Conservation (phyloP, 2,888 invertebrate genomes). For the Eretmocerus hayati region DNA sequence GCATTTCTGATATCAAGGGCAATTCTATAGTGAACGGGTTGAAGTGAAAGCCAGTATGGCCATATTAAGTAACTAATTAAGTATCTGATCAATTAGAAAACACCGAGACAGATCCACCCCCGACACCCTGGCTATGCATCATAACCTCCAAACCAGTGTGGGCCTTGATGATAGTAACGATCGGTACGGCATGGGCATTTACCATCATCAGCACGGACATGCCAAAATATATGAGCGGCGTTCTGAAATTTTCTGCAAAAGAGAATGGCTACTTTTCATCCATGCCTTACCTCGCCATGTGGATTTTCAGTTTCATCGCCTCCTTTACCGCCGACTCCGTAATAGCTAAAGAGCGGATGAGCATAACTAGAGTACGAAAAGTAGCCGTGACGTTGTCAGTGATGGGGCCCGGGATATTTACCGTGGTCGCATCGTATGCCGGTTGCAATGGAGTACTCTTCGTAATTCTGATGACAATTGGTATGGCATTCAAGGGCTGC, state of each 20-base stretch:
- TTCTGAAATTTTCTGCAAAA: conserved; percentile 44
- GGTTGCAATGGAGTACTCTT: conserved; percentile 44
- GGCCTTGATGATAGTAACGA: conserved; percentile 61
- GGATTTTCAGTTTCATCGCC: conserved; percentile 41
- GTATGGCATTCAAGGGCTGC: conserved; percentile 48
- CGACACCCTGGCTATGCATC: conserved; percentile 38
- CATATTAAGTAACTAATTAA: too few species aligned
- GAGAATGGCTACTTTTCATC: conserved; percentile 46
- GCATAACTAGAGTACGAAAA: conserved; percentile 46
- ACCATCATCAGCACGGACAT: conserved; percentile 39
- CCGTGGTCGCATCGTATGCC: conserved; percentile 48
- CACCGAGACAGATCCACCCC: conserved; percentile 32
- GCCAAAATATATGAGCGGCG: conserved; percentile 46
- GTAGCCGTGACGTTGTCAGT: conserved; percentile 48
- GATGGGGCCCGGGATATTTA: conserved; percentile 47
- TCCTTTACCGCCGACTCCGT: conserved; percentile 45
- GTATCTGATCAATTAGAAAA: conserved; percentile 65
- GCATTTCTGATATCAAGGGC: too few species aligned
- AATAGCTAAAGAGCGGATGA: conserved; percentile 36
- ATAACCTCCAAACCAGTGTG: conserved; percentile 59
- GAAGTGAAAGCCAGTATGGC: too few species aligned
- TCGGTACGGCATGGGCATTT: conserved; percentile 44
- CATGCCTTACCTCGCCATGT: conserved; percentile 47
- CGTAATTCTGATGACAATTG: conserved; percentile 46
- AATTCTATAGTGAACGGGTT: too few species aligned